Base-by-base conservation (phyloP, 2,888 invertebrate species). In the Oscheius sp. region DNA sequence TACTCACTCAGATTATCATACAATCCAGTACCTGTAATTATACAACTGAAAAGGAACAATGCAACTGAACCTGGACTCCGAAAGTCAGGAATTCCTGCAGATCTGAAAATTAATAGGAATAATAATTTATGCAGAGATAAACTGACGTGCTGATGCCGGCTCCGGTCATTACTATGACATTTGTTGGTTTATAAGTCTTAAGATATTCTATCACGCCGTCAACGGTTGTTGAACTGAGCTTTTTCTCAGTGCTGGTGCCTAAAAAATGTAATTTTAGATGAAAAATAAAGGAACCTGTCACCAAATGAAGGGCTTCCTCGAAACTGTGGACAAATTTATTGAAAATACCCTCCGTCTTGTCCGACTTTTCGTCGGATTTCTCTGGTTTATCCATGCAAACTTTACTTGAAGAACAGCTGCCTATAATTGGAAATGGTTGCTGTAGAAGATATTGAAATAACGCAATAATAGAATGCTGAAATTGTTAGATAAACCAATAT, bases 31-130 rank as follows among this genome's bases (percentile, higher is more conserved):
- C 93, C 94, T 81, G 66, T n/a, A 77, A 70, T 12, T 21, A 29
- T 16, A 25, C 63, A 16, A 27, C 3, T 53, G 9, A 25, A 7
- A 56, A 25, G n/a, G n/a, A n/a, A n/a, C n/a, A n/a, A n/a, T n/a
- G n/a, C n/a, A 29, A 7, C 13, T 45, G 3, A 52, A 82, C 85
- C 82, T 0, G 96, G 95, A 23, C 95, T 94, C 25, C 97, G 92
- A 89, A 97, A 97, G 89, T 97, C 97, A 23, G 97, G 97, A 83
- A 97, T 96, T 45, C 97, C 97, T 71, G 95, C 95, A n/a, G n/a
- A n/a, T n/a, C n/a, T 86, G 49, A 5, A 35, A 35, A 35, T 6
- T 9, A 35, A n/a, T n/a, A 35, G 35, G 35, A 35, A 6, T 35
- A 3, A 3, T 35, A 9, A 35, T 35, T 35, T 6, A 35, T 6